Evolutionary conservation across 2,888 invertebrate genomes (phyloP).

Genomic region (Cosmia trapezina): DNA sequence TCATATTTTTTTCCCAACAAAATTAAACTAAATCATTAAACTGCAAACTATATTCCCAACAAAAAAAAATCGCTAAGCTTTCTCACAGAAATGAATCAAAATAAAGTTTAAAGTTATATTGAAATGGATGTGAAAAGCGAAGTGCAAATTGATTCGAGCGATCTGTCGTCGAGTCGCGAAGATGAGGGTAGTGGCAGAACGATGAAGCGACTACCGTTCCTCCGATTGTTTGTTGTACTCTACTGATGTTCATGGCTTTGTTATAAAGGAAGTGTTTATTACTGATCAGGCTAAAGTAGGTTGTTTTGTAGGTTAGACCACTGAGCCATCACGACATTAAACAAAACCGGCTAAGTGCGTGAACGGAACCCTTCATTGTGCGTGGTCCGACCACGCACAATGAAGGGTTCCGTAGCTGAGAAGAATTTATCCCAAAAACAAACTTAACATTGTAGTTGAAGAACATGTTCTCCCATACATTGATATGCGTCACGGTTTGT

Average conservation of each 20-base stretch:
- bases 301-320: not conserved
- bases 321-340: no score
- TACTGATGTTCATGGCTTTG: slow-evolving; percentile 48
- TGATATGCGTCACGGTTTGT: no score
- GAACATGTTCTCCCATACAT: no score
- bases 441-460: no score
- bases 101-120: slow-evolving; percentile 56
- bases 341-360: no score
- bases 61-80: slow-evolving; percentile 15
- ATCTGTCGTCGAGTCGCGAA: slow-evolving; percentile 64
- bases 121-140: slow-evolving; percentile 61
- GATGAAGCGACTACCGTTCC: slow-evolving; percentile 51
- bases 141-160: slow-evolving; percentile 72
- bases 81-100: slow-evolving; percentile 47
- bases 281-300: not conserved
- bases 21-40: not conserved
- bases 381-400: no score
- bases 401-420: no score
- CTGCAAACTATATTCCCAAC: not conserved
- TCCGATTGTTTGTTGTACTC: slow-evolving; percentile 65
- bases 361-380: no score
- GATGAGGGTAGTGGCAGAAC: slow-evolving; percentile 67
- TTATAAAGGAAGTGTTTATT: slow-evolving; percentile 9
- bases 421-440: no score
- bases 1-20: not conserved